Percentiles rank a stretch among this genome's conserved stretches.
Evolutionary conservation across 2,888 invertebrate species (phyloP).

Genomic region (Odontothrips loti): DNA sequence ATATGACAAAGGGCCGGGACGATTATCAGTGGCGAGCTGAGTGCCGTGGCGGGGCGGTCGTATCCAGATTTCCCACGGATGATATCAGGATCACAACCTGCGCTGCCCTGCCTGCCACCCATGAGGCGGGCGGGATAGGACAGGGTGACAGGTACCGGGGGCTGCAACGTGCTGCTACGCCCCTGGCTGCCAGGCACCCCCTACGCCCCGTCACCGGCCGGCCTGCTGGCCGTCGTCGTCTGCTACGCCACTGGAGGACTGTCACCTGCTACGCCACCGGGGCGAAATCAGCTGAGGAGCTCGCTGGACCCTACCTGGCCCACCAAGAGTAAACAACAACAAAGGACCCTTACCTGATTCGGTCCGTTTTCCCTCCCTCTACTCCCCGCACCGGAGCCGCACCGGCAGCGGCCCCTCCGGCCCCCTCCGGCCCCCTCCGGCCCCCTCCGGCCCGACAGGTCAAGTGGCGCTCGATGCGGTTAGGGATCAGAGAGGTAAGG

Average conservation of each 20-base stretch:
- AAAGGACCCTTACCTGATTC: background rate
- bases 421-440: background rate
- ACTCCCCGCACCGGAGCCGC: background rate
- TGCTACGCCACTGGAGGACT: too few species aligned
- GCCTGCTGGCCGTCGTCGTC: background rate
- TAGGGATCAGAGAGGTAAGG: background rate
- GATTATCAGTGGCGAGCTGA: background rate
- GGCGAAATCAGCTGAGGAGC: background rate
- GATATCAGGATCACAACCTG: too few species aligned
- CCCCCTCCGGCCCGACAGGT: background rate
- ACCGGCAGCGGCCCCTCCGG: background rate
- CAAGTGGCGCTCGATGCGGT: background rate
- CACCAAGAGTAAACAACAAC: background rate
- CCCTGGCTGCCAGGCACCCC: background rate
- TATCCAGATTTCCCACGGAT: too few species aligned
- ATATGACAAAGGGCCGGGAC: background rate
- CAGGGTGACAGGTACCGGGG: too few species aligned
- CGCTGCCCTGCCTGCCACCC: too few species aligned
- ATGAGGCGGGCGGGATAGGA: too few species aligned
- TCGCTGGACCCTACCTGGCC: background rate
- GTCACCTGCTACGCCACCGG: background rate
- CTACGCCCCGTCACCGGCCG: background rate
- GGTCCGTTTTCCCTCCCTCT: background rate
- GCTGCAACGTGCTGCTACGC: too few species aligned
- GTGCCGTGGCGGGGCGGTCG: background rate